Evolutionary conservation across 2,888 invertebrate species (phyloP).

Genomic region (Agrenia bidenticulata): DNA sequence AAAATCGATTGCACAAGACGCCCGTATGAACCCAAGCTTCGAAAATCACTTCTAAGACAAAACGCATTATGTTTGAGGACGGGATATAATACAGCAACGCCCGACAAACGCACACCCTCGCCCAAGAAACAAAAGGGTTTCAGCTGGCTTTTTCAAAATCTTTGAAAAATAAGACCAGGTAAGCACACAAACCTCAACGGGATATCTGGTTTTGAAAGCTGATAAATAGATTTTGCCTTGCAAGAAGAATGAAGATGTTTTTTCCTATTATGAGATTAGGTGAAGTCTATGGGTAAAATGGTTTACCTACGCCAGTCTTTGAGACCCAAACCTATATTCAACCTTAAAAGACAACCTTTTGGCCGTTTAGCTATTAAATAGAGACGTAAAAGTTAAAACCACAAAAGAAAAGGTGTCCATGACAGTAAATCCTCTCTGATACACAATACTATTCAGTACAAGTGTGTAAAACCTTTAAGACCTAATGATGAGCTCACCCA

Average conservation of each 20-base stretch:
- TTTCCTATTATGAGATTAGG: slow-evolving; percentile 9
- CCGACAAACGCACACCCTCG: slow-evolving; percentile 12
- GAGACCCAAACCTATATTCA: too few species aligned
- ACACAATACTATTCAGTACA: background rate
- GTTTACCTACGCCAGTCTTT: background rate
- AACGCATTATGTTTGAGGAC: too few species aligned
- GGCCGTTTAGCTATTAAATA: slow-evolving; percentile 17
- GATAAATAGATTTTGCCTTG: slow-evolving; percentile 15
- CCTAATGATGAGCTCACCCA: slow-evolving; percentile 23
- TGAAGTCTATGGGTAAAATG: background rate
- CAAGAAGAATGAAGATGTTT: slow-evolving; percentile 13
- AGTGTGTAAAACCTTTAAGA: slow-evolving; percentile 20
- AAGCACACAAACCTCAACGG: slow-evolving; percentile 15
- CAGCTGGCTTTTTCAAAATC: slow-evolving; percentile 7
- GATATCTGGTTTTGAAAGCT: slow-evolving; percentile 15
- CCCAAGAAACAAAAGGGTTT: slow-evolving; percentile 3
- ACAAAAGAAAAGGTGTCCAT: slow-evolving; percentile 19
- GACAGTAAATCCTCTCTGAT: slow-evolving; percentile 14
- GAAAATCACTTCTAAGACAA: too few species aligned
- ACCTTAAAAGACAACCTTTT: slow-evolving; percentile 1
- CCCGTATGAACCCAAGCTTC: too few species aligned
- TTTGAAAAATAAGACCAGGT: slow-evolving; percentile 2
- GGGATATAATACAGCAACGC: slow-evolving; percentile 1
- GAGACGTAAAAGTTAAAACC: slow-evolving; percentile 14
- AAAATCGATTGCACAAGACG: too few species aligned